Conservation (phyloP, 2,888 invertebrate genomes). For the Polylopha cassiicola region DNA sequence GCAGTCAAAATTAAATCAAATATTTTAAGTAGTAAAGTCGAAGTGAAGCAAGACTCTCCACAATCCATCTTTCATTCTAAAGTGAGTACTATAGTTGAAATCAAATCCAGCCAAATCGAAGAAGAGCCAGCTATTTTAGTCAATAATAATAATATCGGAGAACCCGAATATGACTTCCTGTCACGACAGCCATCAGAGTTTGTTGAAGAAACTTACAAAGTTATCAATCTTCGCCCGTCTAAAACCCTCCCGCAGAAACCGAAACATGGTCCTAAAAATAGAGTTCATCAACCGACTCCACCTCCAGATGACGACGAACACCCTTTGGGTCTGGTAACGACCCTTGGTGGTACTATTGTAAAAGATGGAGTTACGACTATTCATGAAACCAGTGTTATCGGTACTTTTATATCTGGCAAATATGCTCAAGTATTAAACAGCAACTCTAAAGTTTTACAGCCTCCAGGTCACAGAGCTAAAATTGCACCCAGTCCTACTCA, state of each 20-base stretch:
- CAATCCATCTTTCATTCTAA: conserved; percentile 54
- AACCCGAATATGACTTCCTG: conserved; percentile 90
- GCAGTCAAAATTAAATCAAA: conserved; percentile 57
- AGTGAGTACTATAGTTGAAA: conserved; percentile 76
- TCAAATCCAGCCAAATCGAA: conserved; percentile 59
- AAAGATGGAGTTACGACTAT: conserved; percentile 90
- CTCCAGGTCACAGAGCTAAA: conserved; percentile 75
- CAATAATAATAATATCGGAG: conserved; percentile 84
- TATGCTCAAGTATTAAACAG: conserved; percentile 92
- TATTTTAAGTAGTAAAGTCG: conserved; percentile 66
- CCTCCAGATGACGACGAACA: conserved; percentile 79
- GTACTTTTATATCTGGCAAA: conserved; percentile 91
- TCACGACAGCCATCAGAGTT: conserved; percentile 91
- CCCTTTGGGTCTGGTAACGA: conserved; percentile 89
- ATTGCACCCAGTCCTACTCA: conserved; percentile 81
- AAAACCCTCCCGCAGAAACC: conserved; percentile 70
- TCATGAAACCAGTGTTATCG: conserved; percentile 92
- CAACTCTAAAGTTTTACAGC: conserved; percentile 81
- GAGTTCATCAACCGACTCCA: conserved; percentile 58
- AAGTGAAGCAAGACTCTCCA: conserved; percentile 64
- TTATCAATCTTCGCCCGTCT: conserved; percentile 87
- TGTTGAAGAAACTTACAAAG: conserved; percentile 90
- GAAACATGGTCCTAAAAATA: conserved; percentile 61
- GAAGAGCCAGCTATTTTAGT: conserved; percentile 79
- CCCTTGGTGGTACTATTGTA: conserved; percentile 88